Percentiles rank a stretch among this genome's conserved stretches.
Evolutionary conservation across 2,888 invertebrate genomes (phyloP).

Genomic region (Dinocampus coccinellae): DNA sequence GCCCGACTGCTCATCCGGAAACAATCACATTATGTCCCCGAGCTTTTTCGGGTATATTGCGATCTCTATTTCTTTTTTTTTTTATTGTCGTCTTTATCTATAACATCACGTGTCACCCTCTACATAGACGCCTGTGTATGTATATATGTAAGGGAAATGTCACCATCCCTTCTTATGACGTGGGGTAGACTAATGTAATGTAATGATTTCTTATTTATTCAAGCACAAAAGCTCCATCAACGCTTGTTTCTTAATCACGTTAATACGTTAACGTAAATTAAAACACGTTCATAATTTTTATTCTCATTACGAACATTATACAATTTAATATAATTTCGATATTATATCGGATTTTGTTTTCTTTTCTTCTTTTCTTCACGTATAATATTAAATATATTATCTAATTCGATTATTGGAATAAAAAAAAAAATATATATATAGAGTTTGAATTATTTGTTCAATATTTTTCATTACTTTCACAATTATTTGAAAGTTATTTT

Average conservation of each 20-base stretch:
- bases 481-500: no score
- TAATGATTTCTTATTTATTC: constrained; percentile 61
- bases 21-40: constrained; percentile 67
- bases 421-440: no score
- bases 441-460: no score
- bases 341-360: no score
- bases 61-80: constrained; percentile 36
- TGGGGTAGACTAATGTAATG: constrained; percentile 52
- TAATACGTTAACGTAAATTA: not conserved
- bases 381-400: no score
- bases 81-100: constrained; percentile 9
- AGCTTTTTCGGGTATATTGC: constrained; percentile 47
- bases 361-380: no score
- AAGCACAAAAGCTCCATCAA: constrained; percentile 43
- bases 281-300: not conserved
- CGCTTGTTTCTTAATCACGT: not conserved
- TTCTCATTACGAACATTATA: not conserved
- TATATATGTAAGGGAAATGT: not conserved
- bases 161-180: constrained; percentile 15
- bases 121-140: constrained; percentile 12
- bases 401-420: no score
- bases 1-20: constrained; percentile 62
- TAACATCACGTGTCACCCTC: constrained; percentile 8
- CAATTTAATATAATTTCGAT: not conserved
- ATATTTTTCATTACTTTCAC: no score